These are phyloP conservation scores for Oscheius sp. DNA, from an alignment of 1,140 invertebrate species.

Conservation along the genomic window DNA sequence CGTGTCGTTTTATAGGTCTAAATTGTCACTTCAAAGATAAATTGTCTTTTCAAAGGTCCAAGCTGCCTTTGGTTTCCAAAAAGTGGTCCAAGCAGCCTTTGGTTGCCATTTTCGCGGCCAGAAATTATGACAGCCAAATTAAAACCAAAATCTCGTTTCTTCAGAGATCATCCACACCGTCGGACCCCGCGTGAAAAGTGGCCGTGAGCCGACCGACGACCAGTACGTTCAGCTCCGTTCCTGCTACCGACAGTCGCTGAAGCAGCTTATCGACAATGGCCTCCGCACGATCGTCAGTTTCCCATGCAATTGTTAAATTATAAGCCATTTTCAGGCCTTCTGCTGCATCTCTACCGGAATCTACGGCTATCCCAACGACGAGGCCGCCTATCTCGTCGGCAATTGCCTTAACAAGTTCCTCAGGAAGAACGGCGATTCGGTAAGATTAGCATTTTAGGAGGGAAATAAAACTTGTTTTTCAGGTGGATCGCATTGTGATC, in stretches of 20 bases:
- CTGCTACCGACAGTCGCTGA: conserved; percentile 20
- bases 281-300: conserved; percentile 2
- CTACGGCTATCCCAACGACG: conserved; percentile 36
- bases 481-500: conserved; percentile 19
- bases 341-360: conserved; percentile 36
- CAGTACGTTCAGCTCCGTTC: neutral
- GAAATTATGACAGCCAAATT: no score
- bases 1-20: no score
- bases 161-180: conserved; percentile 34
- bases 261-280: conserved; percentile 9
- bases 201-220: neutral
- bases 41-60: no score
- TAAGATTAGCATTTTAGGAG: neutral
- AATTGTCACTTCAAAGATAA: no score
- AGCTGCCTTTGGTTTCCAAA: no score
- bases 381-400: conserved; percentile 24
- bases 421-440: neutral
- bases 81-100: no score
- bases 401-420: conserved; percentile 14
- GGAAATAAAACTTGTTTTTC: conserved; percentile 2
- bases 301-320: neutral
- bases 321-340: no score
- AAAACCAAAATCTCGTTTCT: neutral
- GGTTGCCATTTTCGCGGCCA: no score
- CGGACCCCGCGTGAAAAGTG: conserved; percentile 16